Conservation (phyloP, 2,797 vertebrate species). For the Distichodus sexfasciatus region DNA sequence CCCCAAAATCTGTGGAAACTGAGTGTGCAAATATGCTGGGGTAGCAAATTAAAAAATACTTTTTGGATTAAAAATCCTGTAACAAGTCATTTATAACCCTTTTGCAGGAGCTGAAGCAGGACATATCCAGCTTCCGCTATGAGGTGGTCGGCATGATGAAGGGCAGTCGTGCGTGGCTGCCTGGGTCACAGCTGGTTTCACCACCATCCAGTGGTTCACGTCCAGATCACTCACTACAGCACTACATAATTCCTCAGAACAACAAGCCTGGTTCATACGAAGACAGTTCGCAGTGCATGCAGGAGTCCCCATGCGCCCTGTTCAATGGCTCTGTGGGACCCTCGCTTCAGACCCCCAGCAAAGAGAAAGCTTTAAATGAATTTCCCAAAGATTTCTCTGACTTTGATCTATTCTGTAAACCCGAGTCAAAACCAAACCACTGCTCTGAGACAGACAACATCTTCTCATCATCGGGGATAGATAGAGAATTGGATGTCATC, state of each 20-base stretch:
- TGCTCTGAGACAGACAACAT: constrained; percentile 67
- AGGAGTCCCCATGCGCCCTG: constrained; percentile 34
- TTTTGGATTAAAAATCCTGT: not conserved
- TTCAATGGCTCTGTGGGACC: constrained; percentile 73
- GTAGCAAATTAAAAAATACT: too few relatives aligned
- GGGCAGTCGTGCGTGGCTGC: constrained; percentile 68
- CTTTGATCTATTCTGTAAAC: constrained; percentile 75
- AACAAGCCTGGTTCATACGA: constrained; percentile 74
- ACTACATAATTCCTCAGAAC: constrained; percentile 62
- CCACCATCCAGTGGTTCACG: constrained; percentile 57
- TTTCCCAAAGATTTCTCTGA: constrained; percentile 74
- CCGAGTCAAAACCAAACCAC: constrained; percentile 55
- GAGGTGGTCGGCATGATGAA: constrained; percentile 93
- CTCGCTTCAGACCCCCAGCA: constrained; percentile 57
- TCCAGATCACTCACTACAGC: constrained; percentile 2
- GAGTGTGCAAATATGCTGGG: too few relatives aligned
- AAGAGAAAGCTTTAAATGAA: constrained; percentile 70
- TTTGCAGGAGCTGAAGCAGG: constrained; percentile 93
- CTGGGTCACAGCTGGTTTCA: constrained; percentile 64
- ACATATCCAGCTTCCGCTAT: constrained; percentile 98
- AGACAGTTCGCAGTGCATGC: constrained; percentile 56
- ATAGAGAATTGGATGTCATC: constrained; percentile 67
- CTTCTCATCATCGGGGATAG: constrained; percentile 75
- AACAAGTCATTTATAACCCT: constrained; percentile 3
- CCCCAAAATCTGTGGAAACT: too few relatives aligned